Conservation (phyloP, 2,888 invertebrate genomes). For the Tipula vernalis region DNA sequence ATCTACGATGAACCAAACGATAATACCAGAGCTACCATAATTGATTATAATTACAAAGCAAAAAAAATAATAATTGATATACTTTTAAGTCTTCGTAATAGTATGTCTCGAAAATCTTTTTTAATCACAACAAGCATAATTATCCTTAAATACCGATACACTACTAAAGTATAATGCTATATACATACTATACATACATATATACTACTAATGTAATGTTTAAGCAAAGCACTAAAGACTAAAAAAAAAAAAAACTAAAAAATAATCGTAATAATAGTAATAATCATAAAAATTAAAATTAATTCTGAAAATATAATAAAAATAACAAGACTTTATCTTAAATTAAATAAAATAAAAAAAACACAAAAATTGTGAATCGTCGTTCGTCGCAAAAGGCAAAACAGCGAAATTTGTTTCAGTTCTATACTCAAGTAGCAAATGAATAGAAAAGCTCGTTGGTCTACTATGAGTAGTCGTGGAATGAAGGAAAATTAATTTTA, state of each 20-base stretch:
- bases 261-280: background rate
- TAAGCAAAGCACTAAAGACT: background rate
- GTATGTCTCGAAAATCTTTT: background rate
- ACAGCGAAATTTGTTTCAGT: background rate
- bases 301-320: background rate
- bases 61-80: background rate
- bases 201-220: background rate
- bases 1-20: background rate
- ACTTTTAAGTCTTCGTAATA: background rate
- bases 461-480: background rate
- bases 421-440: background rate
- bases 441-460: background rate
- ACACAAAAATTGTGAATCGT: background rate
- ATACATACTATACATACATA: too few relatives aligned
- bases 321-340: background rate
- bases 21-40: background rate
- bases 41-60: background rate
- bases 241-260: background rate
- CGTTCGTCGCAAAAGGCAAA: background rate
- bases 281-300: background rate
- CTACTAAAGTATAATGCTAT: background rate
- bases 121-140: background rate
- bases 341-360: background rate
- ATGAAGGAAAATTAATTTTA: background rate
- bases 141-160: background rate